Conservation (phyloP, 2,113 vertebrate genomes). For the Grus americana region DNA sequence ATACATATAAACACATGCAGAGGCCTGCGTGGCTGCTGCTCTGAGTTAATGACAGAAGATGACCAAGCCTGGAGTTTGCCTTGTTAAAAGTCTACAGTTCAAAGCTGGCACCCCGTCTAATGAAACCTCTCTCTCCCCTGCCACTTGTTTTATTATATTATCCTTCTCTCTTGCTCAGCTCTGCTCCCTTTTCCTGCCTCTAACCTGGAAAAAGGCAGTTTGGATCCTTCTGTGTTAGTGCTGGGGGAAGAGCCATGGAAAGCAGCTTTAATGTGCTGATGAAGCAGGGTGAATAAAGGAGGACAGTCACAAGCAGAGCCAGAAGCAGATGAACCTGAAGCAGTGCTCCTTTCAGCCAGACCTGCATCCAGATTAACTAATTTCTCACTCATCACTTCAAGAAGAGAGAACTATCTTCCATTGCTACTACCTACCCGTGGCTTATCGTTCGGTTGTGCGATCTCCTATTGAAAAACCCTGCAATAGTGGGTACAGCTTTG, state of each 20-base stretch:
- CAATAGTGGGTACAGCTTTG: not conserved
- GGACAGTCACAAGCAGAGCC: not conserved
- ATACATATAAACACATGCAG: not conserved
- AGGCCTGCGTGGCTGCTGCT: not conserved
- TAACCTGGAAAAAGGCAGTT: not conserved
- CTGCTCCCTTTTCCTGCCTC: not conserved
- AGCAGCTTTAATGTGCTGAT: not conserved
- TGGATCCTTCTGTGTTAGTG: not conserved
- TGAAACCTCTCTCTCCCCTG: not conserved
- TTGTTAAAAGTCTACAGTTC: not conserved
- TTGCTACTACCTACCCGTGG: fast-evolving
- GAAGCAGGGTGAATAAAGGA: not conserved
- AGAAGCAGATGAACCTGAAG: not conserved
- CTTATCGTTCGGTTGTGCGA: not conserved
- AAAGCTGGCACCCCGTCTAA: not conserved
- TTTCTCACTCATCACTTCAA: not conserved
- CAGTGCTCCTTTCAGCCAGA: not conserved
- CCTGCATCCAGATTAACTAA: not conserved
- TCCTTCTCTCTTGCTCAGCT: not conserved
- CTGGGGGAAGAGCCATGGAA: not conserved
- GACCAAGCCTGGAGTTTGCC: not conserved
- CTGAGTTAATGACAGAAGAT: not conserved
- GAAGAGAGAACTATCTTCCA: not conserved
- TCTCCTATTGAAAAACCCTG: not conserved
- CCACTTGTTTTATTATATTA: not conserved